Base-by-base conservation (phyloP, 2,888 invertebrate genomes). In the Harmothoe impar region DNA sequence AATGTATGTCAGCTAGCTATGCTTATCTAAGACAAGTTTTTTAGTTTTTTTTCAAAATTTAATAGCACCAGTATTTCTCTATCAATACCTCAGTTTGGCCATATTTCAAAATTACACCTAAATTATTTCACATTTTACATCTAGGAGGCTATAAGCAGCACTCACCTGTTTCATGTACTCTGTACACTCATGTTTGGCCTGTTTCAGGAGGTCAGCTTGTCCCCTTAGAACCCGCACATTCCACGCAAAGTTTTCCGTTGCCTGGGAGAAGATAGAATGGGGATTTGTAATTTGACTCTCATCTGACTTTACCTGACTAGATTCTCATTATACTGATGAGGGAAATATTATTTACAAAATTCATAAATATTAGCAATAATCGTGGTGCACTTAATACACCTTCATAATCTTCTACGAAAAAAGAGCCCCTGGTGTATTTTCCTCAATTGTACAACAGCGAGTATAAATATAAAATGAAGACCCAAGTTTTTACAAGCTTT, bases 181-280 rank as follows among this genome's bases (percentile, higher is more conserved):
- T 90, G 94, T 94, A 91, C 96, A 96, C 91, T 96, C 96, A 91
- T 96, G 95, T 92, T 96, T 96, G 68, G 96, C 96, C 91, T 96
- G 96, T 56, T 94, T 94, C 92, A 97, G 94, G 31, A 96, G 95
- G 91, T 96, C 96, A 78, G 96, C 95, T 92, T 97, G 97, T 25
- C 96, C 96, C 92, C 96, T 96, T 89, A 97, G 94, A 72, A 97
- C 96, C 56, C 96, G 95, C 78, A 96, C 95, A 93, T 97, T 97
- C 97, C 97, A 97, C 0, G 96, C 96, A 93, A 96, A 96, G 93
- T 96, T 97, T 93, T 97, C 97, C 88, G 95, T 94, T 29, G 96
- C 96, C 94, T 96, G 93, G 15, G 93, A 62, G 62, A n/a, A 23
- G 17, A 51, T 85, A 43, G 29, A 23, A 84, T 84, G 31, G 15